These are phyloP conservation scores for Myotis planiceps DNA, from an alignment of 2,797 vertebrate species.

Conservation along the genomic window DNA sequence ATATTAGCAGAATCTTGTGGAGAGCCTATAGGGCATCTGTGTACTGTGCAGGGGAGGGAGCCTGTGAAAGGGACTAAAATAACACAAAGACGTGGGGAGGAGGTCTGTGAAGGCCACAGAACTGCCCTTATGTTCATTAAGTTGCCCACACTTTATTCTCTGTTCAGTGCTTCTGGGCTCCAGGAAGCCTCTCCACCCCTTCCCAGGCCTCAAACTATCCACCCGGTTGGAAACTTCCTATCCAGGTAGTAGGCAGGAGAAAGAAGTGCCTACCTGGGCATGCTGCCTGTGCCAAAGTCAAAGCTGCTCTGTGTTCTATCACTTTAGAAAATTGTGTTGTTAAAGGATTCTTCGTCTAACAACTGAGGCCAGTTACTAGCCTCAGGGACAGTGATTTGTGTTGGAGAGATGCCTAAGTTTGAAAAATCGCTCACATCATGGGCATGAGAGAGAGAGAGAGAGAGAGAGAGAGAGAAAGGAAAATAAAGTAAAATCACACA, in stretches of 20 bases:
- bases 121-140: neutral
- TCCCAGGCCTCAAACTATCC: neutral
- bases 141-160: neutral
- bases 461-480: neutral
- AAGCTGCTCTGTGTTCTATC: neutral
- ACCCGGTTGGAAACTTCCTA: neutral
- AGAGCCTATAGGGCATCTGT: neutral
- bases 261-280: neutral
- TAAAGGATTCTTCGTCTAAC: neutral
- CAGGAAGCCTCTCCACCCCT: neutral
- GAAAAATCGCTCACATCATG: conserved; percentile 62
- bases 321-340: neutral
- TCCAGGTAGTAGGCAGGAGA: fast-evolving
- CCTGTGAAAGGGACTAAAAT: neutral
- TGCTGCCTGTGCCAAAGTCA: neutral
- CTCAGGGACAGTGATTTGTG: neutral
- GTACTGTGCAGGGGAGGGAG: fast-evolving
- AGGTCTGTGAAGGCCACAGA: neutral
- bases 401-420: conserved; percentile 52
- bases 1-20: neutral
- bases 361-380: neutral
- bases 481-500: neutral
- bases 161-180: neutral
- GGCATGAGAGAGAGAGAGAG: neutral
- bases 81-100: neutral